These are phyloP conservation scores for Dromaius novaehollandiae DNA, from an alignment of 2,113 vertebrate genomes.

Conservation along the genomic window DNA sequence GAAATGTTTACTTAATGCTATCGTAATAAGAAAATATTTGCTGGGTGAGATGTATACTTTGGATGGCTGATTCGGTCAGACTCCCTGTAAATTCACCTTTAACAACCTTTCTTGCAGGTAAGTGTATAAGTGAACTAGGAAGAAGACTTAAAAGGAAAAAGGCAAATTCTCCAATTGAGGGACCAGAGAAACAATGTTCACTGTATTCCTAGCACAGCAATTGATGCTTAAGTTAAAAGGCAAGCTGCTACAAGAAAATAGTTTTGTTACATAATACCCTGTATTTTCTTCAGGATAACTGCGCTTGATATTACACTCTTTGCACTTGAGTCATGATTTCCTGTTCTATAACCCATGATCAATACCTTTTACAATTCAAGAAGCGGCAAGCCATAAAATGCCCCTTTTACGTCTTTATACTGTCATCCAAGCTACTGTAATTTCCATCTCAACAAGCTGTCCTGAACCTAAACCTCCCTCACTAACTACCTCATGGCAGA, in stretches of 20 bases:
- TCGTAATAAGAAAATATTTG: background rate
- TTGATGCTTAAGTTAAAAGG: background rate
- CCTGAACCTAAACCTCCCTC: background rate
- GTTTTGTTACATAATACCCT: background rate
- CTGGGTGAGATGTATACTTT: background rate
- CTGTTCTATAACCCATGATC: background rate
- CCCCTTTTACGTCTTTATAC: background rate
- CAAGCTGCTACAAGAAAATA: background rate
- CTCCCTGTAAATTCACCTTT: background rate
- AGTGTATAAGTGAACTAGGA: background rate
- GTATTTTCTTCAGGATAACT: conserved; percentile 8
- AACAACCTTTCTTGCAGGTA: background rate
- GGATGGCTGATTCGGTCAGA: background rate
- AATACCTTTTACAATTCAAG: background rate
- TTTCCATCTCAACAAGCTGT: background rate
- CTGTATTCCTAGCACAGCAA: background rate
- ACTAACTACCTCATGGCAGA: background rate
- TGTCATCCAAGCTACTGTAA: background rate
- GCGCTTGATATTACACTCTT: background rate
- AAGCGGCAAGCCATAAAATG: background rate
- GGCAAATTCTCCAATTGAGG: background rate
- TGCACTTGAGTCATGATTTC: background rate
- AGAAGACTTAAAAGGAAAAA: background rate
- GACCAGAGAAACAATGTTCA: background rate
- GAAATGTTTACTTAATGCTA: background rate